Evolutionary conservation across 1,140 invertebrate genomes (phyloP).

Genomic region (Brachionus rotundiformis): DNA sequence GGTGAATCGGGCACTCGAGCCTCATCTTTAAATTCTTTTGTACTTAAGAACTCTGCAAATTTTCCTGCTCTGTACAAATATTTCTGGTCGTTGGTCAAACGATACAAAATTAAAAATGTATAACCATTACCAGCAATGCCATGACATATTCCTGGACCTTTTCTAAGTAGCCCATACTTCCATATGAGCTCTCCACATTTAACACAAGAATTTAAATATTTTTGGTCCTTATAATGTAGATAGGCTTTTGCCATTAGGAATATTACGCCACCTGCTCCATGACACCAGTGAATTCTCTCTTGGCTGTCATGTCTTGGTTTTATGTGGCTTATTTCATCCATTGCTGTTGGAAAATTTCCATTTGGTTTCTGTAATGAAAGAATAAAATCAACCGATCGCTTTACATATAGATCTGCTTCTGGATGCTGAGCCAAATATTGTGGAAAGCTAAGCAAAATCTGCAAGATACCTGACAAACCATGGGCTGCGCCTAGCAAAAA

Average conservation of each 20-base stretch:
- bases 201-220: conserved; percentile 73
- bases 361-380: conserved; percentile 69
- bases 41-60: conserved; percentile 77
- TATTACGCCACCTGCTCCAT: conserved; percentile 77
- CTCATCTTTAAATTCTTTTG: conserved; percentile 69
- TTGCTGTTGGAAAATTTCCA: conserved; percentile 77
- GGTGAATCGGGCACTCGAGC: conserved; percentile 78
- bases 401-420: conserved; percentile 67
- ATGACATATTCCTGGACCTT: conserved; percentile 78
- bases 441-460: conserved; percentile 70
- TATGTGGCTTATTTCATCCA: conserved; percentile 70
- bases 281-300: conserved; percentile 80
- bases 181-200: conserved; percentile 74
- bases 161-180: conserved; percentile 76
- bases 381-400: conserved; percentile 69
- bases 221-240: conserved; percentile 72
- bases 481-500: conserved; percentile 74
- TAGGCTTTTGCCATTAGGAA: conserved; percentile 81
- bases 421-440: conserved; percentile 68
- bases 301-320: conserved; percentile 60
- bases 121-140: conserved; percentile 82
- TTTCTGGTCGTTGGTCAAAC: conserved; percentile 73
- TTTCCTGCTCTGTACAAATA: conserved; percentile 74
- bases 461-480: conserved; percentile 79
- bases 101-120: conserved; percentile 77